A percentile compares a stretch with the other conserved stretches of the same genome.
phyloP scores from a whole-genome alignment of 2,113 vertebrate genomes.

The Pseudorhombus dupliciocellatus region DNA sequence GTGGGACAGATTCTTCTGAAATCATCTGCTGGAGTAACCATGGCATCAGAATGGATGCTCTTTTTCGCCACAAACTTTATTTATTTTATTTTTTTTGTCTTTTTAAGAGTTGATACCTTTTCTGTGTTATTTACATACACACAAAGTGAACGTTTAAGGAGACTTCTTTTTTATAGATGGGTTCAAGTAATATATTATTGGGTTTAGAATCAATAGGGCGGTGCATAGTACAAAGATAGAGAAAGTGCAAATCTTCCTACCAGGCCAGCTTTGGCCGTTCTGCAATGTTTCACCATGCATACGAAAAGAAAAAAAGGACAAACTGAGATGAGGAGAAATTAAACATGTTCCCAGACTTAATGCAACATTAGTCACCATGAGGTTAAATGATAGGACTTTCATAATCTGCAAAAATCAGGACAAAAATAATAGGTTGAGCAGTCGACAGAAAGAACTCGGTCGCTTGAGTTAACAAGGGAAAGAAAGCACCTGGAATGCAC shows the following conservation, averaged over 20 bases:
- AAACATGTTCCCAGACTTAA: constrained; percentile 75
- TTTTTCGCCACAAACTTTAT: constrained; percentile 79
- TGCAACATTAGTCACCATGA: constrained; percentile 84
- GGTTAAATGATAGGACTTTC: constrained; percentile 92
- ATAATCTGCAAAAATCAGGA: constrained; percentile 83
- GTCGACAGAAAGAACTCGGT: constrained; percentile 41
- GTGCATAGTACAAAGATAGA: constrained; percentile 99
- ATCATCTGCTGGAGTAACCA: constrained; percentile 91
- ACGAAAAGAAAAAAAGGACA: constrained; percentile 64
- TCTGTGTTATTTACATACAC: constrained; percentile 96
- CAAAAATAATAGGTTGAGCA: constrained; percentile 68
- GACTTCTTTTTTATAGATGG: constrained; percentile 86
- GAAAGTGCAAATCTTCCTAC: constrained; percentile 99
- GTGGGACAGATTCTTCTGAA: constrained; percentile 83
- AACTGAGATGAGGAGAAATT: constrained; percentile 71
- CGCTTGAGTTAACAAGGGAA: constrained; percentile 79
- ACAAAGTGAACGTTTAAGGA: constrained; percentile 89
- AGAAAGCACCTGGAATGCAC: constrained; percentile 98
- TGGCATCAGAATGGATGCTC: constrained; percentile 85
- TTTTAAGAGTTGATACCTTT: constrained; percentile 76
- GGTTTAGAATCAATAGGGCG: constrained; percentile 99
- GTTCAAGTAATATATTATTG: constrained; percentile 98
- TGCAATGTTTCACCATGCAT: constrained; percentile 87
- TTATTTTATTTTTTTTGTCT: constrained; percentile 71
- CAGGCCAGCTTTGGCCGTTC: constrained; percentile 84